Evolutionary conservation across 2,888 invertebrate genomes (phyloP).

Genomic region (Xiphydria camelus): DNA sequence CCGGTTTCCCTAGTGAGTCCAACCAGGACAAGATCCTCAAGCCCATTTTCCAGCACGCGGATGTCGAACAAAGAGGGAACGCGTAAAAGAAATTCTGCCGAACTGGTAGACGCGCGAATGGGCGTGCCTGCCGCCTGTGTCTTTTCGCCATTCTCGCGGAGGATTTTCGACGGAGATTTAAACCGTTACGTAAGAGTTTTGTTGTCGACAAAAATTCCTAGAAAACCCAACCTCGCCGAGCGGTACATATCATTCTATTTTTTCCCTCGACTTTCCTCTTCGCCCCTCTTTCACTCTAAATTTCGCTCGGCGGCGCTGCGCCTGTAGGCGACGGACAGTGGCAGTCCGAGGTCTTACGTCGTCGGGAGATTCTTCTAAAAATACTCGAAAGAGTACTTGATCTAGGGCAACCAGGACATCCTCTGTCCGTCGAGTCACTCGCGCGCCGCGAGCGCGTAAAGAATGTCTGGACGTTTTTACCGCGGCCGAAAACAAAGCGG

Average conservation of each 20-base stretch:
- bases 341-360: conserved; percentile 3
- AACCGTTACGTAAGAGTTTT: conserved; percentile 5
- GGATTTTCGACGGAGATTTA: not conserved
- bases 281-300: conserved; percentile 1
- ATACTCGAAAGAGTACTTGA: conserved; percentile 47
- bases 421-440: too few relatives aligned
- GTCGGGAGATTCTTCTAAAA: conserved; percentile 43
- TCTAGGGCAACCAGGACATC: conserved; percentile 54
- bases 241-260: conserved; percentile 28
- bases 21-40: too few relatives aligned
- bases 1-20: too few relatives aligned
- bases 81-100: too few relatives aligned
- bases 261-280: conserved; percentile 21
- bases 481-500: not conserved
- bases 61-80: too few relatives aligned
- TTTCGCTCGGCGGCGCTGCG: conserved; percentile 3
- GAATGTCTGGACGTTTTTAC: not conserved
- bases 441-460: too few relatives aligned
- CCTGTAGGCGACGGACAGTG: not conserved
- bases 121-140: too few relatives aligned
- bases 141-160: too few relatives aligned
- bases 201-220: conserved; percentile 11
- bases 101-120: too few relatives aligned
- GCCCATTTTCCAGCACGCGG: not conserved
- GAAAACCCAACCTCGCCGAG: too few relatives aligned